Evolutionary conservation across 2,113 vertebrate species (phyloP).

Genomic region (Empidonax traillii): DNA sequence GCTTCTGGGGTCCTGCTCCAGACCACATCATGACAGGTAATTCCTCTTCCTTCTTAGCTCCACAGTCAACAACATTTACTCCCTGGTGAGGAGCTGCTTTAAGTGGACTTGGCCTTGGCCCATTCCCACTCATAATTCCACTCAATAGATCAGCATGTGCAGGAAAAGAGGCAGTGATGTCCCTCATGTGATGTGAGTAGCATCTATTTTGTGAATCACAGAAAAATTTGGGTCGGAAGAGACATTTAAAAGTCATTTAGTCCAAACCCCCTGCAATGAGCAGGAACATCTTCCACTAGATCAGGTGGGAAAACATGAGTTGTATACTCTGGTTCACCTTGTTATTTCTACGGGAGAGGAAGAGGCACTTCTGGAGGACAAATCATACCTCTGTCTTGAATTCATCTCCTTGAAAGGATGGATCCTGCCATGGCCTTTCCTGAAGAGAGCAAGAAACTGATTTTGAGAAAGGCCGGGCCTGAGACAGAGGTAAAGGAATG

Average conservation of each 20-base stretch:
- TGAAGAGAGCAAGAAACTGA: not conserved
- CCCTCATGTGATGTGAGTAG: fast-evolving
- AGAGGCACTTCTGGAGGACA: not conserved
- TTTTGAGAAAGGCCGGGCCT: not conserved
- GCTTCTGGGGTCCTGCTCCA: not conserved
- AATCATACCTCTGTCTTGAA: not conserved
- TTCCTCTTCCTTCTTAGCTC: not conserved
- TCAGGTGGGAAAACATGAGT: not conserved
- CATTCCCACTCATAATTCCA: not conserved
- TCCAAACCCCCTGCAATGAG: not conserved
- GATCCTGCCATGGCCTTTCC: not conserved
- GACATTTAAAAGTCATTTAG: not conserved
- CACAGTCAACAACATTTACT: not conserved
- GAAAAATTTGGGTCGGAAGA: not conserved
- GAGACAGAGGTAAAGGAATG: not conserved
- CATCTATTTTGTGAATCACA: not conserved
- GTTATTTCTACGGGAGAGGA: not conserved
- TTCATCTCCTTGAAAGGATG: not conserved
- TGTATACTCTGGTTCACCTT: not conserved
- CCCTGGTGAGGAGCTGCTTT: not conserved
- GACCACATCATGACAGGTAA: not conserved
- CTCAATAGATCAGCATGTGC: not conserved
- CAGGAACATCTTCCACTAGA: not conserved
- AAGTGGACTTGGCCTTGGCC: not conserved
- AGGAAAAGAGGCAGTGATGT: not conserved